Evolutionary conservation across 2,888 invertebrate genomes (phyloP), one percentile per base, ranked within the genome.

Genomic region (Tenthredo notha): DNA sequence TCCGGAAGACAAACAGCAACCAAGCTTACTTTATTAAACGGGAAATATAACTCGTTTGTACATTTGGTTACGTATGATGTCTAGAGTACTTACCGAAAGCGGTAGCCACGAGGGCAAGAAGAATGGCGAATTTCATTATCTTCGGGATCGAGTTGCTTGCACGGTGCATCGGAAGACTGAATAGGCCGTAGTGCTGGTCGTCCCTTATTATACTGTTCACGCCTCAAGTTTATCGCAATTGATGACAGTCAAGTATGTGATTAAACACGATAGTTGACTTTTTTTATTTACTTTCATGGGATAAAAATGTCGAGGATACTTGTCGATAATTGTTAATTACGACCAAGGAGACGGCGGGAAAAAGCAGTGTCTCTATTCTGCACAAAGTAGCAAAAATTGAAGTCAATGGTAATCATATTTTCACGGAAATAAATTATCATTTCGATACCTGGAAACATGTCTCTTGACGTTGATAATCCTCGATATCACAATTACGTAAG

Each of bases 61-160:
- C 15, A 47, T 12, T 47, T 12, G 12, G 47, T 4, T 47, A 47
- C 3, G 47, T 47, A 47, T 43, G 15, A 7, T n/a, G 40, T 18
- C 6, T n/a, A n/a, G 15, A 18, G 7, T 33, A 86, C 86, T 85
- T 25, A 86, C 86, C 84, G 25, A 15, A 5, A 70, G 82, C 84
- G 37, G 65, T 67, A 37, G 84, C 85, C 72, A 86, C 70, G 74
- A 87, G 83, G 61, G 58, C 85, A 1, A 84, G 1, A 10, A 88
- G 75, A 70, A 77, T 37, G 10, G 87, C 4, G 7, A 86, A 74
- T 74, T 86, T 85, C 50, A 85, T 84, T 86, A 88, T 88, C 74
- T 75, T 88, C 58, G 4, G 40, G 10, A 37, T 61, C 4, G 75
- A 25, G 58, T 54, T 78, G 58, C 10, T 43, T 1, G 40, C 25